These are phyloP conservation scores for Pseudococcus longispinus DNA, from an alignment of 2,888 invertebrate genomes.

Conservation along the genomic window DNA sequence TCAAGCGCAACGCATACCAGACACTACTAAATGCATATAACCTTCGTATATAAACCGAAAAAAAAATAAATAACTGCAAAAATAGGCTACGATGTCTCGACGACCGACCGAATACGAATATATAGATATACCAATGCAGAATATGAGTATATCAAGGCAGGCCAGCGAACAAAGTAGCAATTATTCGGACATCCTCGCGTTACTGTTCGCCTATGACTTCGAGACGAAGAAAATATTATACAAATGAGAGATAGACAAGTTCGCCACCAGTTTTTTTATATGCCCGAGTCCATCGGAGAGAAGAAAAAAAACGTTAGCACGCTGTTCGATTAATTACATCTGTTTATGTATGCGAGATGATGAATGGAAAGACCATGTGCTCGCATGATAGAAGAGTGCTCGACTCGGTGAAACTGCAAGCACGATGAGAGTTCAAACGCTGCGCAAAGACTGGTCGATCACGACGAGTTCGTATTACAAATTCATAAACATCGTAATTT, in stretches of 20 bases:
- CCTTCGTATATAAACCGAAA: conserved; percentile 14
- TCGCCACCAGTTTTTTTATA: background rate
- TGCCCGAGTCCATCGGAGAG: background rate
- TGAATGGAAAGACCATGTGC: background rate
- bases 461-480: background rate
- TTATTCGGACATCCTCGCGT: conserved; percentile 43
- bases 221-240: background rate
- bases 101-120: background rate
- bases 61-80: conserved; percentile 10
- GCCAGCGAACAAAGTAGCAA: conserved; percentile 35
- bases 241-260: background rate
- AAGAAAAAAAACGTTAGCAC: background rate
- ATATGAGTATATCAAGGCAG: conserved; percentile 26
- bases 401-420: background rate
- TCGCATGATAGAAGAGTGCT: background rate
- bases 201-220: background rate
- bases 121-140: background rate
- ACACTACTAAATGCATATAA: background rate
- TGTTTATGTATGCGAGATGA: background rate
- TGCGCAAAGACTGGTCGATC: background rate
- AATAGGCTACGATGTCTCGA: conserved; percentile 43
- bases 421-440: background rate
- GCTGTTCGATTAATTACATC: conserved; percentile 1
- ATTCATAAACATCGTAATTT: conserved; percentile 13
- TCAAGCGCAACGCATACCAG: background rate